These are phyloP conservation scores for Drosophila nigromelanica DNA, from an alignment of 1,140 invertebrate species.

Conservation along the genomic window DNA sequence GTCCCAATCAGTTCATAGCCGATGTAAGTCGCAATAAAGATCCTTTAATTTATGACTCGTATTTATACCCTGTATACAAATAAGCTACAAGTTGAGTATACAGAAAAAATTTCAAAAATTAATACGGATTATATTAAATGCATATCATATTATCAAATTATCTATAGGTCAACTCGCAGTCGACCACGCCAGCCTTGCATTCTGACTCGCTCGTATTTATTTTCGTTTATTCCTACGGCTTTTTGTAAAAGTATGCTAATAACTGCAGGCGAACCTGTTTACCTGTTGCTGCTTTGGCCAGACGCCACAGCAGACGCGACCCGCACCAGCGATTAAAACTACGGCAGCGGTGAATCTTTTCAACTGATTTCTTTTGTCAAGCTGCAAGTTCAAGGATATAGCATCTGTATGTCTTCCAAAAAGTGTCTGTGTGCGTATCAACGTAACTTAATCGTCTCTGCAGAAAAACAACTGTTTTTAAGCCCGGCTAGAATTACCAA, in stretches of 20 bases:
- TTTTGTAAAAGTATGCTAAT: slow-evolving; percentile 25
- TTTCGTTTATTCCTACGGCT: slow-evolving; percentile 26
- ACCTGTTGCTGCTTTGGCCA: slow-evolving; percentile 35
- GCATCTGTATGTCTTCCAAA: slow-evolving; percentile 34
- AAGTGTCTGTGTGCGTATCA: slow-evolving; percentile 47
- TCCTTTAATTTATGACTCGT: slow-evolving; percentile 66
- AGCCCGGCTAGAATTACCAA: slow-evolving; percentile 61
- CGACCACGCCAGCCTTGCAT: not conserved
- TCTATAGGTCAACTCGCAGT: slow-evolving; percentile 13
- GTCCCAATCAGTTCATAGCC: slow-evolving; percentile 42
- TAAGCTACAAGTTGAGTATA: too few relatives aligned
- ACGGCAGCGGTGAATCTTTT: slow-evolving; percentile 46
- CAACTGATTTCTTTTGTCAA: slow-evolving; percentile 61
- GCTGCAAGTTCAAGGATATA: slow-evolving; percentile 75
- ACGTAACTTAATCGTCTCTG: slow-evolving; percentile 59
- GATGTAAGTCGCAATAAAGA: slow-evolving; percentile 60
- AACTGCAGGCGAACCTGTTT: slow-evolving; percentile 66
- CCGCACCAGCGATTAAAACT: slow-evolving; percentile 35
- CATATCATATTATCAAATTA: too few relatives aligned
- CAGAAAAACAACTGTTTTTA: slow-evolving; percentile 43
- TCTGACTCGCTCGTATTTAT: slow-evolving; percentile 21
- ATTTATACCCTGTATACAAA: slow-evolving; percentile 23
- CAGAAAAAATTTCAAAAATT: not conserved
- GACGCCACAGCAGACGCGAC: slow-evolving; percentile 40
- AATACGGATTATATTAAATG: too few relatives aligned